phyloP scores from a whole-genome alignment of 1,140 invertebrate species.

The Radopholus similis region DNA sequence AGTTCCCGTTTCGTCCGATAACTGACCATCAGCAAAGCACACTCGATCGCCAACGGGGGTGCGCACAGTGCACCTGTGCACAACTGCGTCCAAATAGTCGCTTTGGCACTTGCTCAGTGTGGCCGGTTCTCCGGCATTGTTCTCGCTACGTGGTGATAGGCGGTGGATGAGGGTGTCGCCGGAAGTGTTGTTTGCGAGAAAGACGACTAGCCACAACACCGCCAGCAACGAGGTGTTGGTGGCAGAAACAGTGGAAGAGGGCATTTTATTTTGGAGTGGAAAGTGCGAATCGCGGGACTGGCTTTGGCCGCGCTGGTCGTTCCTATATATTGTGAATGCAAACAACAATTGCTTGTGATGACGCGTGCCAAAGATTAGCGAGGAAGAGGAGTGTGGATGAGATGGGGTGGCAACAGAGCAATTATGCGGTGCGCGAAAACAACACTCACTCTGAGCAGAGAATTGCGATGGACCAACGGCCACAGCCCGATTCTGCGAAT shows the following conservation, averaged over 20 bases:
- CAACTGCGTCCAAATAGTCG: neutral
- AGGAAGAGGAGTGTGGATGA: no score
- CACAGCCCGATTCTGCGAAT: no score
- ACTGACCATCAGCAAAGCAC: neutral
- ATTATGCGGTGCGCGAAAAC: no score
- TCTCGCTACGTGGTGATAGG: neutral
- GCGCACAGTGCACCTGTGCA: neutral
- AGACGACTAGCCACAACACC: neutral
- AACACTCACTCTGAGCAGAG: no score
- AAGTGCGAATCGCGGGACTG: no score
- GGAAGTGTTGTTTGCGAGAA: neutral
- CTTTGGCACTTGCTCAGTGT: neutral
- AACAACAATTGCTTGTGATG: no score
- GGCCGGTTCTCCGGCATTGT: neutral
- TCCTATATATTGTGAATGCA: no score
- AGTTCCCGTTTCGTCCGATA: neutral
- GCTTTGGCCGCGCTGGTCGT: no score
- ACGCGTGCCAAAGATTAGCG: no score
- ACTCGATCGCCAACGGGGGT: neutral
- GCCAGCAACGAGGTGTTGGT: neutral
- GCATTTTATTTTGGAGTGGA: no score
- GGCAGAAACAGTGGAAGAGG: neutral
- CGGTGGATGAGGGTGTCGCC: neutral
- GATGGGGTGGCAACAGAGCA: no score
- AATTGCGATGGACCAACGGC: no score